These are phyloP conservation scores for Cepphus grylle DNA, from an alignment of 2,113 vertebrate species.

Conservation along the genomic window DNA sequence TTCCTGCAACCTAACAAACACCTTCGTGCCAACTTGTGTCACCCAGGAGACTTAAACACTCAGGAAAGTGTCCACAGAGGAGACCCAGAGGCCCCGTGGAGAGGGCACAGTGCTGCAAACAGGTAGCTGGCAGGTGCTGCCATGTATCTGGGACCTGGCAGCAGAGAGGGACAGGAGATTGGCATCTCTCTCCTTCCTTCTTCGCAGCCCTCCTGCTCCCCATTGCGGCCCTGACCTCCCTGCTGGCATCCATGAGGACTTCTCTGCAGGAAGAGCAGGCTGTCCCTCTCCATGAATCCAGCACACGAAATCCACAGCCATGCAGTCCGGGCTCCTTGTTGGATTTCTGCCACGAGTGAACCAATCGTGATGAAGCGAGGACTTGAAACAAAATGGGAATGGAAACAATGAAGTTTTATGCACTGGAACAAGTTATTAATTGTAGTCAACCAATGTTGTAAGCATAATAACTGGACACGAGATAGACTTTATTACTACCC, in stretches of 20 bases:
- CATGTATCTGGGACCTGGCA: background rate
- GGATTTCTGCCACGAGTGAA: background rate
- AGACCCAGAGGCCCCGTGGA: background rate
- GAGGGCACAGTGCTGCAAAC: background rate
- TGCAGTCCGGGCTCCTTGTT: accelerated
- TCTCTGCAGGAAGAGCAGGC: background rate
- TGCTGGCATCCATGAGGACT: background rate
- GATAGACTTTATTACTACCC: slow-evolving; percentile 13
- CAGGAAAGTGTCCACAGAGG: background rate
- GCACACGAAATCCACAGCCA: background rate
- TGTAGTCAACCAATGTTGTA: background rate
- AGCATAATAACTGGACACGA: slow-evolving; percentile 1
- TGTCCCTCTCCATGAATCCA: background rate
- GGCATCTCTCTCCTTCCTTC: background rate
- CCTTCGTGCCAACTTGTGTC: background rate
- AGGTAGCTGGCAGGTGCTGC: background rate
- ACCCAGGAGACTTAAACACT: background rate
- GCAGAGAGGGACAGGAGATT: background rate
- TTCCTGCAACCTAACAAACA: background rate
- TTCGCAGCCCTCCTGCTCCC: background rate
- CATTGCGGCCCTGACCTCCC: accelerated
- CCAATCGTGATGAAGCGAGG: background rate
- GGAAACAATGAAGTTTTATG: slow-evolving; percentile 15
- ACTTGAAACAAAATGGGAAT: background rate
- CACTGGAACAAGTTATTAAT: slow-evolving; percentile 15